phyloP scores from a whole-genome alignment of 1,140 invertebrate species.

The Brachystomella parvula region DNA sequence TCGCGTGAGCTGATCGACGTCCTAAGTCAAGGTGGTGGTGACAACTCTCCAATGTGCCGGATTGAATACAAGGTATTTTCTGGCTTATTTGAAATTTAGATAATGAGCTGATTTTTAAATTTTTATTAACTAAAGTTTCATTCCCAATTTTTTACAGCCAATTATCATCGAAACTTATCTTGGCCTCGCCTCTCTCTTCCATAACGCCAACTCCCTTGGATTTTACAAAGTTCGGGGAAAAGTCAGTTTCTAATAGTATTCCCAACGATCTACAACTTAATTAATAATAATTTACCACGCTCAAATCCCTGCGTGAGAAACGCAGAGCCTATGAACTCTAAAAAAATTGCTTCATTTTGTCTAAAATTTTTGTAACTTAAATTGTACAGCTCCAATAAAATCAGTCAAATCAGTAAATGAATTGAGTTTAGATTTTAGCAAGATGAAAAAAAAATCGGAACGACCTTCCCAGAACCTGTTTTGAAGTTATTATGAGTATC shows the following conservation, averaged over 20 bases:
- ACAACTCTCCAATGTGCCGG: conserved; percentile 37
- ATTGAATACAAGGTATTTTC: conserved; percentile 61
- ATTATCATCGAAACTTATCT: conserved; percentile 73
- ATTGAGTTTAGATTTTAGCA: not conserved
- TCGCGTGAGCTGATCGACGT: conserved; percentile 47
- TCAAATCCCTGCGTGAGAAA: not conserved
- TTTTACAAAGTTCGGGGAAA: conserved; percentile 78
- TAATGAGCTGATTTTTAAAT: too few species aligned
- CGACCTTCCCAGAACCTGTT: too few species aligned
- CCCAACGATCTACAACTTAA: not conserved
- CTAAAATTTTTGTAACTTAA: not conserved
- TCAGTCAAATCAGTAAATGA: not conserved
- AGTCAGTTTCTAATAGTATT: conserved; percentile 64
- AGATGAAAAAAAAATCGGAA: too few species aligned
- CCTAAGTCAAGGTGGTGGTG: conserved; percentile 38
- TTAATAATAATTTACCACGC: not conserved
- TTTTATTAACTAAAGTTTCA: too few species aligned
- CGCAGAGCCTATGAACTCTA: not conserved
- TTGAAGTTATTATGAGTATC: not conserved
- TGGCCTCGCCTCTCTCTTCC: conserved; percentile 66
- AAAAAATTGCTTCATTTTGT: not conserved
- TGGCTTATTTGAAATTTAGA: too few species aligned
- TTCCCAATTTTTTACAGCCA: too few species aligned
- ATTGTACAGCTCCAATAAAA: not conserved
- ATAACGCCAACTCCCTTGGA: conserved; percentile 71